Evolutionary conservation across 1,140 invertebrate species (phyloP).

Genomic region (Pseudomyrmex flavicornis): DNA sequence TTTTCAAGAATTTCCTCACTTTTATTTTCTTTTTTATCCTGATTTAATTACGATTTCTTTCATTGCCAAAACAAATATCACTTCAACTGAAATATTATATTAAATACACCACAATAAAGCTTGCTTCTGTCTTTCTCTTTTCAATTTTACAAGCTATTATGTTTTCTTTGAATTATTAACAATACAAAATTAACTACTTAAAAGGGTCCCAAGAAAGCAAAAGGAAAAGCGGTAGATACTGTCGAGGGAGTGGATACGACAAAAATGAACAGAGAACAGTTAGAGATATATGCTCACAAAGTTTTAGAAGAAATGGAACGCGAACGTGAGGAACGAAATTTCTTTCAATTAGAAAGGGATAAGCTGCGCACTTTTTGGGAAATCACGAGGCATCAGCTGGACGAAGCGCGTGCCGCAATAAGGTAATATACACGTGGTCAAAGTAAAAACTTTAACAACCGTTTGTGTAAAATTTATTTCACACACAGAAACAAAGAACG

Average conservation of each 20-base stretch:
- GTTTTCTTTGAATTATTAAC: conserved; percentile 25
- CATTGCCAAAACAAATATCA: not conserved
- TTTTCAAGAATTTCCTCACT: not conserved
- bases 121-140: not conserved
- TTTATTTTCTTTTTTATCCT: conserved; percentile 7
- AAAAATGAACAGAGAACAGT: conserved; percentile 96
- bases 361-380: conserved; percentile 98
- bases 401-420: conserved; percentile 91
- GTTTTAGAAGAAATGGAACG: conserved; percentile 97
- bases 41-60: not conserved
- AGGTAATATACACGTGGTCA: conserved; percentile 82
- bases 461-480: not conserved
- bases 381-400: conserved; percentile 93
- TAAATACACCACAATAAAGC: not conserved
- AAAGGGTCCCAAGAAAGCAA: conserved; percentile 73
- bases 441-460: conserved; percentile 46
- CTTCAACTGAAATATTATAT: not conserved
- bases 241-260: conserved; percentile 96
- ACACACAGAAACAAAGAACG: conserved; percentile 91
- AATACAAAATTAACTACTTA: conserved; percentile 8
- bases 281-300: conserved; percentile 94
- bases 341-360: conserved; percentile 97
- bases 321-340: conserved; percentile 97
- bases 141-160: not conserved
- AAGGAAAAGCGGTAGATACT: conserved; percentile 63